Conservation (phyloP, 2,797 vertebrate genomes). For the Tenualosa ilisha region DNA sequence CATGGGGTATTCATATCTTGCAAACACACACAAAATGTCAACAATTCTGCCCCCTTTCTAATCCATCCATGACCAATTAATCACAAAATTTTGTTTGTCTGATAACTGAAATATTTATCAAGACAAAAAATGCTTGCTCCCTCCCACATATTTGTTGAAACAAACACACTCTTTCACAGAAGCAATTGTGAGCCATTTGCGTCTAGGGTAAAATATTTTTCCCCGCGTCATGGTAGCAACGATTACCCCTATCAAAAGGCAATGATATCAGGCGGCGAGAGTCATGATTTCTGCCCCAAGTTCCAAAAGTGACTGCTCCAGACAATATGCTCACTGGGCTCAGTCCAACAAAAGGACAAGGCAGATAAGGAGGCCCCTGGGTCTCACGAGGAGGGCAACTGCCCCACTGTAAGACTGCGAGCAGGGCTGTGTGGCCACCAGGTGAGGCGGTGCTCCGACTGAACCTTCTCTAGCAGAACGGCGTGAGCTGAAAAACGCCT, state of each 20-base stretch:
- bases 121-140: neutral
- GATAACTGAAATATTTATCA: neutral
- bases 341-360: slow-evolving; percentile 40
- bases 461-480: neutral
- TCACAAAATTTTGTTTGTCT: neutral
- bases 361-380: slow-evolving; percentile 48
- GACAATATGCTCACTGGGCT: slow-evolving; percentile 45
- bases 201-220: slow-evolving; percentile 54
- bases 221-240: slow-evolving; percentile 58
- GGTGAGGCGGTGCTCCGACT: neutral
- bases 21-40: neutral
- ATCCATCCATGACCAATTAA: slow-evolving; percentile 1
- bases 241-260: slow-evolving; percentile 56
- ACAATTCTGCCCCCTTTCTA: neutral
- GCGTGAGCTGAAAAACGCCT: neutral
- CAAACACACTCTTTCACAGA: slow-evolving; percentile 26
- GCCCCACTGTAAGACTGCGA: neutral
- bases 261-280: slow-evolving; percentile 52
- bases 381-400: slow-evolving; percentile 1
- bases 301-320: slow-evolving; percentile 46
- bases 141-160: neutral
- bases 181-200: slow-evolving; percentile 46
- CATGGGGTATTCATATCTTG: neutral
- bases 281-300: slow-evolving; percentile 40
- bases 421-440: neutral